Percentiles rank a stretch among this genome's conserved stretches.
Evolutionary conservation across 2,888 invertebrate genomes (phyloP).

Genomic region (Platycnemis pennipes): DNA sequence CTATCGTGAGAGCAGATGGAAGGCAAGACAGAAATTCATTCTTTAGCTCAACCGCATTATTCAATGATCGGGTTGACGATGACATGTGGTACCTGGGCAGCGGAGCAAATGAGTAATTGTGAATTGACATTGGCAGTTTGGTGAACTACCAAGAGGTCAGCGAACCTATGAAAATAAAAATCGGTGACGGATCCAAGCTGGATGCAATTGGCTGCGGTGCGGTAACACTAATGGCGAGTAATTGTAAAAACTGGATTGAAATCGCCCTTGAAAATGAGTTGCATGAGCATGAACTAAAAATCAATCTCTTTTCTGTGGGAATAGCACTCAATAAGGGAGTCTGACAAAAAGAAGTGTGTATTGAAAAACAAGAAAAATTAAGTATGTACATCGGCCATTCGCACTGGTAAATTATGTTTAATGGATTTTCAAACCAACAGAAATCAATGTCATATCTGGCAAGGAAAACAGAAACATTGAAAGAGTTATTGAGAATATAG

Average conservation of each 20-base stretch:
- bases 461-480: neutral
- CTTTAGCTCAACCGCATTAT: neutral
- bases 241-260: neutral
- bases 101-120: neutral
- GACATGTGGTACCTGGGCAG: neutral
- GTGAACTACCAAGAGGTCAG: neutral
- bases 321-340: neutral
- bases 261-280: neutral
- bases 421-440: neutral
- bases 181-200: neutral
- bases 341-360: neutral
- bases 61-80: neutral
- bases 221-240: neutral
- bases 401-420: neutral
- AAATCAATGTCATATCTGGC: neutral
- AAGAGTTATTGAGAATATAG: too few species aligned
- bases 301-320: neutral
- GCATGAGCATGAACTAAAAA: neutral
- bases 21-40: too few species aligned
- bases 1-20: too few species aligned
- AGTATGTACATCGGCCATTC: neutral
- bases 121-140: neutral
- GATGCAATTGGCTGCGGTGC: neutral
- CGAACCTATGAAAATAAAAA: neutral
- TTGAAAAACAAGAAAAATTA: neutral